phyloP scores from a whole-genome alignment of 2,888 invertebrate species.

The Galerucella nymphaeae region DNA sequence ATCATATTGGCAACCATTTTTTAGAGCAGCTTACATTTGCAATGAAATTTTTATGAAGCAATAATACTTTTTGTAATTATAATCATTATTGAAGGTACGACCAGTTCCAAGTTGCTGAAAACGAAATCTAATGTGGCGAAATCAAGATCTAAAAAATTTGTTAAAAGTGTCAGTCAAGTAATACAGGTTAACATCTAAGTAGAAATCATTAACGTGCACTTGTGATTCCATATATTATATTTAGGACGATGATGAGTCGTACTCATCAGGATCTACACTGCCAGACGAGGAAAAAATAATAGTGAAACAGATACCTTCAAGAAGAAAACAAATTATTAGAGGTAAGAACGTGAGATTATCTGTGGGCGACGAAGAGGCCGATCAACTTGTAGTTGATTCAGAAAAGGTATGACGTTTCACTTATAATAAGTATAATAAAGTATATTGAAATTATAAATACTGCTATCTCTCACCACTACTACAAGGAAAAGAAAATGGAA shows the following conservation, averaged over 20 bases:
- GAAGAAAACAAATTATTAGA: not conserved
- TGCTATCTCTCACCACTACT: no score
- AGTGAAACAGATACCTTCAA: not conserved
- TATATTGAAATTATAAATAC: no score
- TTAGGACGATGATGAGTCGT: slow-evolving; percentile 14
- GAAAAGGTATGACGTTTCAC: not conserved
- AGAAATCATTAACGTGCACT: not conserved
- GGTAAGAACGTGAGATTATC: slow-evolving; percentile 2
- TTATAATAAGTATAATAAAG: no score
- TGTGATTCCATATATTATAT: not conserved
- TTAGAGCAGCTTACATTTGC: not conserved
- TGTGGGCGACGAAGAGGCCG: not conserved
- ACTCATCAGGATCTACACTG: slow-evolving; percentile 1
- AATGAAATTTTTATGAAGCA: not conserved
- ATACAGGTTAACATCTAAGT: not conserved
- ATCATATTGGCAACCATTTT: no score
- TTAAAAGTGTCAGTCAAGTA: not conserved
- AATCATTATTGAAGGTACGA: not conserved
- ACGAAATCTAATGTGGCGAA: not conserved
- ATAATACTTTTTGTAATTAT: not conserved
- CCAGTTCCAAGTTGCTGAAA: not conserved
- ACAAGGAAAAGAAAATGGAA: no score
- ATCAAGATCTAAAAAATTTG: slow-evolving; percentile 1
- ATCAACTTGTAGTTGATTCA: not conserved
- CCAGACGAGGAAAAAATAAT: slow-evolving; percentile 7